A percentile compares a stretch with the other conserved stretches of the same genome.
Conservation (phyloP, 2,113 vertebrate genomes). For the Trochalopteron elliotii region DNA sequence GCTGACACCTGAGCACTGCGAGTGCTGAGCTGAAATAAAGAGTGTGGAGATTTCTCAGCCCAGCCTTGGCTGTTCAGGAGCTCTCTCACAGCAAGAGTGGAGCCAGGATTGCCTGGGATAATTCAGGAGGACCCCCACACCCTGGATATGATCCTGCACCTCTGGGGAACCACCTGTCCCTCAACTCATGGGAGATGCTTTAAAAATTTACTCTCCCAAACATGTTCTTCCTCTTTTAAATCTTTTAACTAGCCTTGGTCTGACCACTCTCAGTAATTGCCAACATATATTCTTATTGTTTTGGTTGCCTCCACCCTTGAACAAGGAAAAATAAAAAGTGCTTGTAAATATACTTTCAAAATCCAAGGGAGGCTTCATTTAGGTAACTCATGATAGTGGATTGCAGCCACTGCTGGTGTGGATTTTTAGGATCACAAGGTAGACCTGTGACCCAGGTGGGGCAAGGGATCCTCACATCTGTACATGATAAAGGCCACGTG, state of each 20-base stretch:
- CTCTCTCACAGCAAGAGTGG: background rate
- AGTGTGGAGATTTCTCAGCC: background rate
- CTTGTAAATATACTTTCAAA: background rate
- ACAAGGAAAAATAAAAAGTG: background rate
- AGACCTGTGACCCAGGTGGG: background rate
- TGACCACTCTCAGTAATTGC: background rate
- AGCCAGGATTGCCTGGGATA: background rate
- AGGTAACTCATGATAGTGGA: background rate
- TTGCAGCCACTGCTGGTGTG: background rate
- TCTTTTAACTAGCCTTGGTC: background rate
- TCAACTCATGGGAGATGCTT: fast-evolving
- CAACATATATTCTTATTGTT: background rate
- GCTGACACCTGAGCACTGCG: background rate
- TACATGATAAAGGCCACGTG: fast-evolving
- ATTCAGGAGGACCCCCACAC: background rate
- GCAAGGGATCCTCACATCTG: background rate
- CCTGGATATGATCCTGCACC: fast-evolving
- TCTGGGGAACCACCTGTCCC: background rate
- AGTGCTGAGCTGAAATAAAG: background rate
- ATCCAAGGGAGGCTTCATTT: background rate
- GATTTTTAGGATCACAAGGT: background rate
- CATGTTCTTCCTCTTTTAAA: background rate
- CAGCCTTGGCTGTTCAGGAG: fast-evolving
- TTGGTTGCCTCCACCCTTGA: background rate
- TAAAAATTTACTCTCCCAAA: background rate